These are phyloP conservation scores for Aratinga solstitialis DNA, from an alignment of 2,797 vertebrate species.

Conservation along the genomic window DNA sequence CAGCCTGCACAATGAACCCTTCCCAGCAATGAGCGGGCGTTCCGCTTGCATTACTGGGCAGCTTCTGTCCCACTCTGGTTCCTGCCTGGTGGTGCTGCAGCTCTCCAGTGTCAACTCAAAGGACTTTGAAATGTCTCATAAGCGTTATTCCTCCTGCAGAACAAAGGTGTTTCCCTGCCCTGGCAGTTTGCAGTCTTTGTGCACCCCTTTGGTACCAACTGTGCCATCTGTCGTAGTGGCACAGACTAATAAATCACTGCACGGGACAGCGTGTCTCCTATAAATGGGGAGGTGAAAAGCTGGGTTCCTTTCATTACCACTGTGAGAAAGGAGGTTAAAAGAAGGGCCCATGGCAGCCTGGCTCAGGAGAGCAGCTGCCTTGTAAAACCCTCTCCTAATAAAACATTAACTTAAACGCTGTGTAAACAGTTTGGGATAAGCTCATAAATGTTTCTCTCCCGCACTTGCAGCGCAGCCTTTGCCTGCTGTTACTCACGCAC, in stretches of 20 bases:
- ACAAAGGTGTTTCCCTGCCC: background rate
- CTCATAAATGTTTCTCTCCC: background rate
- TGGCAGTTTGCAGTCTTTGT: background rate
- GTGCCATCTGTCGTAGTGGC: background rate
- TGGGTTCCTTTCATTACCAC: background rate
- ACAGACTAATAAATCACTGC: background rate
- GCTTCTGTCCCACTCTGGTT: background rate
- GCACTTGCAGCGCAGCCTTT: background rate
- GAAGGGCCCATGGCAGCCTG: background rate
- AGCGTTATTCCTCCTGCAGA: background rate
- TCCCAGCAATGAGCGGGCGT: background rate
- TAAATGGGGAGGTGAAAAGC: background rate
- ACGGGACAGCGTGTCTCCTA: background rate
- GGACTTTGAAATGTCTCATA: background rate
- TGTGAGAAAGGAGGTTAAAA: background rate
- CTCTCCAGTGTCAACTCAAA: background rate
- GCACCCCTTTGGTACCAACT: background rate
- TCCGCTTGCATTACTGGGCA: background rate
- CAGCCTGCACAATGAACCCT: background rate
- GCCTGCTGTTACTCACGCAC: background rate
- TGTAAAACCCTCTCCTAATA: constrained; percentile 42
- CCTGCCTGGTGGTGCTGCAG: background rate
- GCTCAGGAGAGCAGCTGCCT: background rate
- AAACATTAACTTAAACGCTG: constrained; percentile 31
- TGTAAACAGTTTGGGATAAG: constrained; percentile 5